Base-by-base conservation (phyloP, 35 echinoderm and acorn worm genomes). In the Ophiothrix spiculata region DNA sequence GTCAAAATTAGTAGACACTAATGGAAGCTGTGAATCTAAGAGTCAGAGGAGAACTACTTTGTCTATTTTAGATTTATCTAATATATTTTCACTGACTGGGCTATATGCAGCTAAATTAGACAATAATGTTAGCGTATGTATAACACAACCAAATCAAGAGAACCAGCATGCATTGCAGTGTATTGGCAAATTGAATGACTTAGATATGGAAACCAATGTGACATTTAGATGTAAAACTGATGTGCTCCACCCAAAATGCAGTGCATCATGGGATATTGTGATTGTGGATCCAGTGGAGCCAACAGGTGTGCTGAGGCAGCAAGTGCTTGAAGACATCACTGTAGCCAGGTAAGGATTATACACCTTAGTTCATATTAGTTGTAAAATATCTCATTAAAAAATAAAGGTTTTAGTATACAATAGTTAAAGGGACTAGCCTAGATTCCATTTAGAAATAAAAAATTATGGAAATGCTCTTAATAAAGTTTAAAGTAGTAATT, bases 241-340 rank as follows among this genome's bases (percentile, higher is more conserved):
- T 64, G 56, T 60, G 28, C 54, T 60, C 34, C 81, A 54, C 40
- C 31, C 32, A 35, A 60, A 69, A 32, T n/a, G 28, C 54, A 64
- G 33, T 37, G 81, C 81, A 60, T 35, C 33, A 37, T 64, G 25
- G 42, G 81, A 84, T 64, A 15, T 84, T 33, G 31, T 84, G 4
- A 37, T 84, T 54, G 54, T 35, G 25, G 81, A 64, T 60, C 34
- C 69, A 32, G 81, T 84, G 21, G 42, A 54, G 10, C 56, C 81
- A 2, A 69, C 56, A 36, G n/a, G 23, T 2, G 35, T 60, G 32
- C 16, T 64, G 0, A 82, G 21, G 31, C 46, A 84, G 29, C 42
- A 60, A 16, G 81, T 84, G 56, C 56, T 84, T 45, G 81, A 84
- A 35, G 56, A 84, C 33, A 84, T 84, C n/a, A 56, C 81, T 42